These are phyloP conservation scores for Bombylius discolor DNA, from an alignment of 2,888 invertebrate genomes.

Conservation along the genomic window DNA sequence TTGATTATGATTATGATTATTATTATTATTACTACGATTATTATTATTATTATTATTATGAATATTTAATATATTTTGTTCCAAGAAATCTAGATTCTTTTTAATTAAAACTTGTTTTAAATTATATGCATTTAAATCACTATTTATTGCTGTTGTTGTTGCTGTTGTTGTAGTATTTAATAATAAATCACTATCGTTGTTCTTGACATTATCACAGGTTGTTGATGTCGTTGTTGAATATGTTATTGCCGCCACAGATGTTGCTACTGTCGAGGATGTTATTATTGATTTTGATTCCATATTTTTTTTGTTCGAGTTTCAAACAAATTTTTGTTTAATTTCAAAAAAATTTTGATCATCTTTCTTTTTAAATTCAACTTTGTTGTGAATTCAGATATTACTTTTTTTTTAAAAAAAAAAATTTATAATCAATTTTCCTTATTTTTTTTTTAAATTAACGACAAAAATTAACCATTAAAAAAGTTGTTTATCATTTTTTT, in stretches of 20 bases:
- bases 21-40: background rate
- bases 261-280: background rate
- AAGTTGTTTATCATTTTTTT: too few species aligned
- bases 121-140: slow-evolving; percentile 19
- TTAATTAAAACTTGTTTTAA: slow-evolving; percentile 20
- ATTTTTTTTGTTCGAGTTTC: too few species aligned
- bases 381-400: too few species aligned
- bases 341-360: too few species aligned
- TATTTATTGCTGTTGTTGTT: slow-evolving; percentile 13
- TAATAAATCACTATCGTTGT: slow-evolving; percentile 18
- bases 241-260: background rate
- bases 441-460: too few species aligned
- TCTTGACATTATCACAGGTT: slow-evolving; percentile 20
- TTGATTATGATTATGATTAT: background rate
- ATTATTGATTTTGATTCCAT: background rate
- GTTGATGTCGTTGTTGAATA: slow-evolving; percentile 7
- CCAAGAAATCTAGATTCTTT: slow-evolving; percentile 19
- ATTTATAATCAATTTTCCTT: too few species aligned
- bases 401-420: too few species aligned
- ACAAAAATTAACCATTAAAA: too few species aligned
- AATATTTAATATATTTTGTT: background rate
- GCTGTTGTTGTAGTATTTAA: slow-evolving; percentile 3
- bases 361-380: too few species aligned
- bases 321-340: too few species aligned
- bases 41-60: slow-evolving; percentile 1